A percentile compares a stretch with the other conserved stretches of the same genome.
These are phyloP conservation scores for Notospermus geniculatus DNA, from an alignment of 1,140 invertebrate species.

Conservation along the genomic window DNA sequence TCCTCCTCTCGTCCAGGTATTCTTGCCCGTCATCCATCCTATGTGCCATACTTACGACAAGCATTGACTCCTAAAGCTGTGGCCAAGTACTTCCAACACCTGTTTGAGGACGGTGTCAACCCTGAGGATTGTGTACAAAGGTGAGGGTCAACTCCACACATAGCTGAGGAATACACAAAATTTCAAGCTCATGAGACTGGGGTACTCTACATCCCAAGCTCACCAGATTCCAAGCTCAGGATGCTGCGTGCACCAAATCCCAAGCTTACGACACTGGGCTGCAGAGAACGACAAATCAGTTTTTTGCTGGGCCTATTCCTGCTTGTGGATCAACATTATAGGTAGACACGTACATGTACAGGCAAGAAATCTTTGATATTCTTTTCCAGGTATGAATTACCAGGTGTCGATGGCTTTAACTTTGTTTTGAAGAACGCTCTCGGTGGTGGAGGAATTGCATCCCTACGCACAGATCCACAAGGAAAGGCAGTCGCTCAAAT, in stretches of 20 bases:
- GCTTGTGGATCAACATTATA: not conserved
- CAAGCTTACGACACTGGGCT: too few species aligned
- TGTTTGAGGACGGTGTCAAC: slow-evolving; percentile 44
- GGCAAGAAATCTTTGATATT: not conserved
- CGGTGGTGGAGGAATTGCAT: slow-evolving; percentile 59
- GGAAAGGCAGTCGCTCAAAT: slow-evolving; percentile 59
- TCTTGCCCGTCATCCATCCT: slow-evolving; percentile 55
- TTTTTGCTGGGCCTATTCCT: not conserved
- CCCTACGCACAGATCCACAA: slow-evolving; percentile 58
- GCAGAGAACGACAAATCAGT: too few species aligned
- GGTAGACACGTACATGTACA: not conserved
- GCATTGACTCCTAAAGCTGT: slow-evolving; percentile 54
- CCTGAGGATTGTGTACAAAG: slow-evolving; percentile 20
- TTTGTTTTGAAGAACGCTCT: slow-evolving; percentile 56
- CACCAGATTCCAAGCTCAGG: too few species aligned
- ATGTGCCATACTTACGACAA: slow-evolving; percentile 52
- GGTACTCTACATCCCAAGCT: too few species aligned
- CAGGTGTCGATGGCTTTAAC: slow-evolving; percentile 58
- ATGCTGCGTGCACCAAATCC: too few species aligned
- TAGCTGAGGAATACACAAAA: too few species aligned
- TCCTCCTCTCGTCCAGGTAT: slow-evolving; percentile 50
- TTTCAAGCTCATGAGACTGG: too few species aligned
- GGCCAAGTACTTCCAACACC: slow-evolving; percentile 55
- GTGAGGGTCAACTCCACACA: too few species aligned
- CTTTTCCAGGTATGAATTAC: slow-evolving; percentile 54